Evolutionary conservation across 2,888 invertebrate genomes (phyloP), one percentile per base, ranked within the genome.

Genomic region (Agriopis aurantiaria): DNA sequence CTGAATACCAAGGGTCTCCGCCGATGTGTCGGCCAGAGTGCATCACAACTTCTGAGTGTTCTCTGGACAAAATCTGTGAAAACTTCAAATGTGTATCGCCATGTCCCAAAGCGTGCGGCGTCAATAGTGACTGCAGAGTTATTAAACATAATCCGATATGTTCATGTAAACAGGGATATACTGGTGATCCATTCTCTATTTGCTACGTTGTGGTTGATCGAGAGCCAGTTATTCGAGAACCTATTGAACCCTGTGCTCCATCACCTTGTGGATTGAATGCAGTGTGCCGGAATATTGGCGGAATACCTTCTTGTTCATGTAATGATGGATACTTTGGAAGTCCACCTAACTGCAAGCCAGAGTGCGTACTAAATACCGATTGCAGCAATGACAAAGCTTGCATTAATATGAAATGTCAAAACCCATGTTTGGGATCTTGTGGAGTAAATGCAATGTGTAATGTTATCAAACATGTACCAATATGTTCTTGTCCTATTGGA

Each of bases 391-490:
- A 95, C 78, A 95, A 95, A 82, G 97, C 97, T 8, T 98, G 98
- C 82, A 96, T 97, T 58, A 96, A 95, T 78, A 96, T 96, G 88
- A 97, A 96, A 87, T 98, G 97, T 87, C 95, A 95, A 75, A 96
- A 97, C 86, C 97, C 97, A 14, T 98, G 97, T 82, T 95, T 96
- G 8, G 97, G 97, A 56, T 96, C 97, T 43, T 97, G 98, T 82
- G 98, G 98, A 12, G 82, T 95, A 23, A 95, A 95, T 76, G 97
- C 98, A 2, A 90, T 96, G 56, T 98, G 98, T 81, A 95, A 95
- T 82, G 97, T 97, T 8, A 95, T 97, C 14, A 97, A 97, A 85
- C 96, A 98, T 86, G 95, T 96, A 58, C 97, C 98, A 0, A 95
- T 96, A 68, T 97, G 97, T 85, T 95, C 95, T 40, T 97, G 96